phyloP scores from a whole-genome alignment of 2,113 vertebrate species.

The Baryphthengus martii region DNA sequence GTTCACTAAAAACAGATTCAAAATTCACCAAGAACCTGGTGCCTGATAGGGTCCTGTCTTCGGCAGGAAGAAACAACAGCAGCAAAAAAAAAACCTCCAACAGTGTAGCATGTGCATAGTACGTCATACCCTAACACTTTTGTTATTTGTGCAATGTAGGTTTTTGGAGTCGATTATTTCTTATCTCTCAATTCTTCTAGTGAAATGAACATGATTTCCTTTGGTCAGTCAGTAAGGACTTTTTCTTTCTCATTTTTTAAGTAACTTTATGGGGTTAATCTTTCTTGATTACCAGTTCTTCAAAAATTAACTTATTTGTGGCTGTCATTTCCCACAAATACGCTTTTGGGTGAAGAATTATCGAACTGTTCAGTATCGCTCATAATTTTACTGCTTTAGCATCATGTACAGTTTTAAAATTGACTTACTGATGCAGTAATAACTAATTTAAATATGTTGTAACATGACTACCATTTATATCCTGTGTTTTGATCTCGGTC shows the following conservation, averaged over 20 bases:
- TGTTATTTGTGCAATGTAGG: accelerated
- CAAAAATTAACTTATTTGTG: neutral
- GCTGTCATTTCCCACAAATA: neutral
- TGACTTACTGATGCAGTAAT: neutral
- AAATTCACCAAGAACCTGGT: conserved; percentile 10
- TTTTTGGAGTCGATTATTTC: neutral
- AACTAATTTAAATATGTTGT: neutral
- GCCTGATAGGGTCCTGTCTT: neutral
- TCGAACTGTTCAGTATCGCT: neutral
- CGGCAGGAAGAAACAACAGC: neutral
- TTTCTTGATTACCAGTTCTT: neutral
- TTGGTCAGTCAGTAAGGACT: neutral
- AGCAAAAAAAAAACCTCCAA: neutral
- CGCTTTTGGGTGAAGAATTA: neutral
- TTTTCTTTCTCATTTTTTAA: neutral
- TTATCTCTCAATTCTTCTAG: neutral
- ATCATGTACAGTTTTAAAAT: neutral
- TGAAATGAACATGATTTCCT: neutral
- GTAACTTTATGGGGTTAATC: neutral
- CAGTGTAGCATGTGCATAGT: neutral
- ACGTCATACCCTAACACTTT: neutral
- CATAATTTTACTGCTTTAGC: neutral
- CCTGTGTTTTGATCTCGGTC: neutral
- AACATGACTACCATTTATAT: neutral
- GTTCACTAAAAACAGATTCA: conserved; percentile 58